Evolutionary conservation across 2,888 invertebrate genomes (phyloP).

Genomic region (Dermolepida albohirtum): DNA sequence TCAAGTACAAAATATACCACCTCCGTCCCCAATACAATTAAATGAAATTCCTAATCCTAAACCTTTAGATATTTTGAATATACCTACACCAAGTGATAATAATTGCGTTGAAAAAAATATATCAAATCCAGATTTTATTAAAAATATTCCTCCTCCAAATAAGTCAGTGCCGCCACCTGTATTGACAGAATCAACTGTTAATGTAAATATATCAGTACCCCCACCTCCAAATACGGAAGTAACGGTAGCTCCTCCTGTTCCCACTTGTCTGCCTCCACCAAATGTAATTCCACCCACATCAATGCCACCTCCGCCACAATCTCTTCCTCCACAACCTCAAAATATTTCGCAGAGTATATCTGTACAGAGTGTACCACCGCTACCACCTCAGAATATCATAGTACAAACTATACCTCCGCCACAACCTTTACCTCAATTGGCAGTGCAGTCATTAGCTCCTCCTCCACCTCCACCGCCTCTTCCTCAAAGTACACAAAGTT

Average conservation of each 20-base stretch:
- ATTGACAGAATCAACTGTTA: constrained; percentile 54
- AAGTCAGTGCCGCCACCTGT: constrained; percentile 64
- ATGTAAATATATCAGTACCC: constrained; percentile 54
- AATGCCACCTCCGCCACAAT: constrained; percentile 50
- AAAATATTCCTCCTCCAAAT: constrained; percentile 65
- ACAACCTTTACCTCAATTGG: constrained; percentile 42
- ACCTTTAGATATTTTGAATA: constrained; percentile 71
- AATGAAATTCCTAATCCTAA: constrained; percentile 73
- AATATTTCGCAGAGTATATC: constrained; percentile 43
- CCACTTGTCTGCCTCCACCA: constrained; percentile 52
- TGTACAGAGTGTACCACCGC: constrained; percentile 48
- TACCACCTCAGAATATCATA: constrained; percentile 53
- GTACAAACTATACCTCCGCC: constrained; percentile 55
- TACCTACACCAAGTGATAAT: constrained; percentile 65
- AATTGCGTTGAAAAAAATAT: constrained; percentile 54
- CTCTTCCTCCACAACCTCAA: constrained; percentile 40
- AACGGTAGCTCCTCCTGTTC: constrained; percentile 40
- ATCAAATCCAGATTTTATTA: constrained; percentile 62
- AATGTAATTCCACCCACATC: constrained; percentile 51
- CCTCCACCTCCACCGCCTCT: constrained; percentile 51
- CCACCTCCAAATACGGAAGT: constrained; percentile 47
- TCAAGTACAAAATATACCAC: constrained; percentile 72
- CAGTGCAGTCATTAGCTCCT: constrained; percentile 44
- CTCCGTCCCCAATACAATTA: constrained; percentile 71
- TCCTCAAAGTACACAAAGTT: constrained; percentile 45